Percentiles rank a stretch among this genome's conserved stretches.
Conservation (phyloP, 2,888 invertebrate genomes). For the Nemoura dubitans region DNA sequence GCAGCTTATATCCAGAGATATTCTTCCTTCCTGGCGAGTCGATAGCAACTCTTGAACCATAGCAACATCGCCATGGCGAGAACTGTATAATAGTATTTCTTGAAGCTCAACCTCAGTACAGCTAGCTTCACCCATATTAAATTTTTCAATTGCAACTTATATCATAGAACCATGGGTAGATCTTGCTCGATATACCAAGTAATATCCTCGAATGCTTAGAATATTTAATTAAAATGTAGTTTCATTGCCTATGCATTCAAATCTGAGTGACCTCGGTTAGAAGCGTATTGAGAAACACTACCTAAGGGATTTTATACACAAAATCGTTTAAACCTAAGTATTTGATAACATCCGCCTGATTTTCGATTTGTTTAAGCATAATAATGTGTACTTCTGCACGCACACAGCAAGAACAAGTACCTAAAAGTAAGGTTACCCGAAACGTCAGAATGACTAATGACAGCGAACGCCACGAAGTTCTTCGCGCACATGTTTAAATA, state of each 20-base stretch:
- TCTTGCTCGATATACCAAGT: not conserved
- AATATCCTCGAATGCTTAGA: not conserved
- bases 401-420: too few relatives aligned
- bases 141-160: not conserved
- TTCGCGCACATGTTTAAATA: too few relatives aligned
- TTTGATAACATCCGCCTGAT: not conserved
- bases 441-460: too few relatives aligned
- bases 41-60: slow-evolving; percentile 67
- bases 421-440: too few relatives aligned
- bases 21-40: slow-evolving; percentile 63
- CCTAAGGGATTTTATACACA: not conserved
- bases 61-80: slow-evolving; percentile 69
- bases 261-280: not conserved
- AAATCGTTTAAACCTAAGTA: not conserved
- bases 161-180: not conserved
- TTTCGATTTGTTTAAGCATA: not conserved
- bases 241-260: not conserved
- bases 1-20: slow-evolving; percentile 69
- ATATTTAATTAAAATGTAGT: not conserved
- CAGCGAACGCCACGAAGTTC: too few relatives aligned
- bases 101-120: slow-evolving; percentile 60
- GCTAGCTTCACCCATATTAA: slow-evolving; percentile 27
- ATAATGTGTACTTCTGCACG: not conserved
- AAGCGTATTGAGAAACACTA: not conserved
- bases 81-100: slow-evolving; percentile 68